Evolutionary conservation across 2,797 vertebrate species (phyloP).

Genomic region (Scarus forsteni): DNA sequence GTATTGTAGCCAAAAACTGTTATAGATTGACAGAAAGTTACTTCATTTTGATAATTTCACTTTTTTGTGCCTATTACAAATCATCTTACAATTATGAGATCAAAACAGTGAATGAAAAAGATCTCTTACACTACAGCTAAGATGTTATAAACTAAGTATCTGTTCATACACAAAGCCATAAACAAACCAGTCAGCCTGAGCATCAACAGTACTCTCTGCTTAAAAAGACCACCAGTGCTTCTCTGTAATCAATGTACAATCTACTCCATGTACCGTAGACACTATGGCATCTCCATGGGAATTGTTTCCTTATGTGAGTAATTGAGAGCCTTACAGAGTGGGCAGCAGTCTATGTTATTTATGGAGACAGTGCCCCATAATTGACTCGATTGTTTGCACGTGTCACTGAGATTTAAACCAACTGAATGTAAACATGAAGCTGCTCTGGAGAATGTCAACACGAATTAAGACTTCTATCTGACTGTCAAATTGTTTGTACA

Average conservation of each 20-base stretch:
- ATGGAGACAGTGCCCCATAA: constrained; percentile 49
- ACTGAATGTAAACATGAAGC: constrained; percentile 28
- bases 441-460: constrained; percentile 1
- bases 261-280: constrained; percentile 9
- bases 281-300: constrained; percentile 12
- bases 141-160: too few relatives aligned
- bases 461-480: not conserved
- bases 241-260: not conserved
- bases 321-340: constrained; percentile 38
- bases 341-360: constrained; percentile 15
- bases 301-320: constrained; percentile 41
- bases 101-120: too few relatives aligned
- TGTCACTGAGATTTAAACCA: constrained; percentile 37
- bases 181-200: too few relatives aligned
- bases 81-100: too few relatives aligned
- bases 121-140: too few relatives aligned
- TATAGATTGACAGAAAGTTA: too few relatives aligned
- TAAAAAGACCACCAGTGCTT: not conserved
- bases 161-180: too few relatives aligned
- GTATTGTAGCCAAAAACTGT: too few relatives aligned
- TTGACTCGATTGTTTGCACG: constrained; percentile 58
- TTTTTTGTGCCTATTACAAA: too few relatives aligned
- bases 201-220: too few relatives aligned
- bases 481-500: not conserved
- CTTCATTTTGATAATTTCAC: too few relatives aligned